These are phyloP conservation scores for Cydia pomonella DNA, from an alignment of 1,140 invertebrate species.

Conservation along the genomic window DNA sequence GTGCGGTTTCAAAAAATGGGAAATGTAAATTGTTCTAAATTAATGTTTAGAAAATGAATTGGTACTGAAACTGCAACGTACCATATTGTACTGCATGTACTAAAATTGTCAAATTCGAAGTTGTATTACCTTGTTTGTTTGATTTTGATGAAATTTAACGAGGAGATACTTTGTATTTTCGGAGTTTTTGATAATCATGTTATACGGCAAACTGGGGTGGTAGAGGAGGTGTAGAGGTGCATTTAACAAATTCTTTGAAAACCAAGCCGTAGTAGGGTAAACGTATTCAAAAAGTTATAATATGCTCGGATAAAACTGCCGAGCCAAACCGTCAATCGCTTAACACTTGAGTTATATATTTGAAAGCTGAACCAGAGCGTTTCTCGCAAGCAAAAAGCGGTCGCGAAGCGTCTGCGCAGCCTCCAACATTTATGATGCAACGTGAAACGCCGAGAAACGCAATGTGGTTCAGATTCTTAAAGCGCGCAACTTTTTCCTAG, in stretches of 20 bases:
- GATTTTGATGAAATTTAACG: no score
- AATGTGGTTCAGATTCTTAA: slow-evolving; percentile 48
- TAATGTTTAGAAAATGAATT: not conserved
- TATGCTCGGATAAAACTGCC: not conserved
- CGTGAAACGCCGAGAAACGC: slow-evolving; percentile 54
- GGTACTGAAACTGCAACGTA: not conserved
- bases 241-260: no score
- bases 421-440: slow-evolving; percentile 51
- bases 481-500: slow-evolving; percentile 60
- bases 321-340: slow-evolving; percentile 12
- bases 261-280: no score
- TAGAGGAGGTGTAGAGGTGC: no score
- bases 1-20: not conserved
- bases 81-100: no score
- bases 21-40: not conserved
- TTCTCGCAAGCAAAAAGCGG: slow-evolving; percentile 46
- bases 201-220: no score
- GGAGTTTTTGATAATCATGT: no score
- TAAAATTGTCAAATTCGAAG: not conserved
- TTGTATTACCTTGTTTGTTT: not conserved
- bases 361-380: slow-evolving; percentile 50
- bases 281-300: not conserved
- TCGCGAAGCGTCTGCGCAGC: slow-evolving; percentile 42
- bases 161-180: no score
- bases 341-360: slow-evolving; percentile 34